Base-by-base conservation (phyloP, 2,113 vertebrate genomes). In the Chrysemys picta region DNA sequence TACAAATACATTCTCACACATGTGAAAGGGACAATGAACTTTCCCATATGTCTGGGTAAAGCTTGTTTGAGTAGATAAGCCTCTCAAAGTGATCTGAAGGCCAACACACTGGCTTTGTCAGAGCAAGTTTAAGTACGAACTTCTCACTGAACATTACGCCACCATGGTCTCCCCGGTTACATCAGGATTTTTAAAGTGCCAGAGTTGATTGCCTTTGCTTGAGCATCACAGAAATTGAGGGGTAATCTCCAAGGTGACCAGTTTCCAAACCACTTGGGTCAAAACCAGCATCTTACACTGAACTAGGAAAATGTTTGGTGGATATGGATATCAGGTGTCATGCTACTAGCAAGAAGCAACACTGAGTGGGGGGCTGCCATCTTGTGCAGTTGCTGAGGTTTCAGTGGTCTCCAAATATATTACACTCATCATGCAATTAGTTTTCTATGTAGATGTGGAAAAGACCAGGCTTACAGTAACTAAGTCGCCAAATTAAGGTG, bases 401-500 rank as follows among this genome's bases (percentile, higher is more conserved):
- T n/a, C 65, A 52, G 56, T 83, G 79, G 78, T 27, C 4, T 10
- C 16, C 72, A 1, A 3, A 1, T 90, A 13, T 50, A 72, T 0
- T 38, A 0, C 0, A 1, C 80, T 94, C 13, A 80, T 19, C 3
- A 69, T 72, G 35, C 3, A 5, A 29, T 81, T 65, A 0, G 31
- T 49, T 3, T 52, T 35, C n/a, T 22, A 2, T 83, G 3, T 2
- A 21, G 54, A 35, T 19, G 16, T 2, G 1, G 4, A 50, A 38
- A 42, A 19, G 17, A 49, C 42, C 35, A 42, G n/a, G 10, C 45
- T 83, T 47, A 17, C 1, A 0, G 27, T 83, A 53, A 1, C 47
- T 52, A 62, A 82, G 57, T 2, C 7, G 69, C 13, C 47, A 42
- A 53, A 31, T 6, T 29, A 54, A 80, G 29, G 1, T 72, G 35